Base-by-base conservation (phyloP, 1,140 invertebrate species). In the Heliconius eleuchia region DNA sequence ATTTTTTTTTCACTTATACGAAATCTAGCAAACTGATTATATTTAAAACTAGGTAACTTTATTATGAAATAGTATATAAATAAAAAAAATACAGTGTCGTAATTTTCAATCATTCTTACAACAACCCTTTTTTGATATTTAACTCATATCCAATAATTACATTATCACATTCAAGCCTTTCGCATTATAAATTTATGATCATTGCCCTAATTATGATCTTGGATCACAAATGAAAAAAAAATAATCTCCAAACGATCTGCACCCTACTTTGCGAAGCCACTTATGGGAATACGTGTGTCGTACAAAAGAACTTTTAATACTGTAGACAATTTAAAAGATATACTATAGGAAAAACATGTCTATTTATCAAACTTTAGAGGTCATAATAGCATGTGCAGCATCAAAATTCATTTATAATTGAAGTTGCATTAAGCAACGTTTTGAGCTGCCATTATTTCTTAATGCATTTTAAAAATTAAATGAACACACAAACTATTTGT, bases 301-400 rank as follows among this genome's bases (percentile, higher is more conserved):
- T 80, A 83, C 82, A 83, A 83, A 80, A 80, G 82, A 83, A 77
- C 78, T 77, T 73, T 83, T 83, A 78, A 80, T 78, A 71, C 55
- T 71, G 50, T 79, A 70, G 78, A 80, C 74, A 39, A 30, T 71
- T 80, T 73, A 50, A 23, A 76, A 50, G 13, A 72, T 71, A 16
- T 66, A 27, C 16, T 27, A 80, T n/a, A 39, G 74, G 13, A 76
- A 80, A 76, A 66, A 37, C 66, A 39, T 27, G 30, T 34, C 27
- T 76, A 80, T 52, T 19, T 18, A 7, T 13, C 57, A 39, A 46
- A 30, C 37, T 16, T n/a, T 80, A 80, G 34, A 76, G 74, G n/a
- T 60, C 37, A 76, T 46, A 72, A 30, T 73, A 37, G 13, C 37
- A 30, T 73, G 70, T 60, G 19, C 5, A 23, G 50, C n/a, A 23